phyloP scores from a whole-genome alignment of 2,888 invertebrate species.

The Drosophila mettleri region DNA sequence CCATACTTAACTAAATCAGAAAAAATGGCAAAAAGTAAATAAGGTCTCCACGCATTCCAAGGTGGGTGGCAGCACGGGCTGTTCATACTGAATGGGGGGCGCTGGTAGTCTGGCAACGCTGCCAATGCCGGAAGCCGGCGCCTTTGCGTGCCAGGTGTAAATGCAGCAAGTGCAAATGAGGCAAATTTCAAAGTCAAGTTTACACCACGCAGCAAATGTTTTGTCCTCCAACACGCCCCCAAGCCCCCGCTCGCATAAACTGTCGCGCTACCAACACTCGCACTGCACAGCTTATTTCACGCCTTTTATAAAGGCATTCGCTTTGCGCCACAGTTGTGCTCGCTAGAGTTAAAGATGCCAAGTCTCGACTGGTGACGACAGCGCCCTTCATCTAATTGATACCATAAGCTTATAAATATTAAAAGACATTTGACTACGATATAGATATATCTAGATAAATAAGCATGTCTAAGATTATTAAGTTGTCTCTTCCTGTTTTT shows the following conservation, averaged over 20 bases:
- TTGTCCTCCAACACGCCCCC: conserved; percentile 60
- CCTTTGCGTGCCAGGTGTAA: conserved; percentile 56
- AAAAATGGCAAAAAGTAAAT: conserved; percentile 15
- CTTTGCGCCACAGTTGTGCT: conserved; percentile 26
- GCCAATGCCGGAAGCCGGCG: conserved; percentile 26
- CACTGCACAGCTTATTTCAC: conserved; percentile 10
- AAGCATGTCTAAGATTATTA: too few relatives aligned
- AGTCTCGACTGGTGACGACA: conserved; percentile 25
- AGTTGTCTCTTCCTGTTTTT: too few relatives aligned
- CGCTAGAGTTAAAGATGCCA: conserved; percentile 35
- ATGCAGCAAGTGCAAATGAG: conserved; percentile 76
- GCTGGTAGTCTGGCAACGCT: conserved; percentile 1
- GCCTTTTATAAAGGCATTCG: conserved; percentile 21
- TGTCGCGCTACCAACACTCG: background rate
- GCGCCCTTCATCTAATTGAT: conserved; percentile 15
- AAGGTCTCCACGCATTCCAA: conserved; percentile 23
- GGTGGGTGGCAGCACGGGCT: conserved; percentile 8
- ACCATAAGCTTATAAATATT: too few relatives aligned
- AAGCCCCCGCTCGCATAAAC: background rate
- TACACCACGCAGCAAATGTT: conserved; percentile 78
- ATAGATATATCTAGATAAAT: background rate
- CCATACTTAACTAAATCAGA: conserved; percentile 29
- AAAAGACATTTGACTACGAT: too few relatives aligned
- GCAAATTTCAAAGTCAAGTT: conserved; percentile 79
- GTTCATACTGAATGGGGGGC: background rate